Evolutionary conservation across 2,113 vertebrate genomes (phyloP).

Genomic region (Micromys minutus): DNA sequence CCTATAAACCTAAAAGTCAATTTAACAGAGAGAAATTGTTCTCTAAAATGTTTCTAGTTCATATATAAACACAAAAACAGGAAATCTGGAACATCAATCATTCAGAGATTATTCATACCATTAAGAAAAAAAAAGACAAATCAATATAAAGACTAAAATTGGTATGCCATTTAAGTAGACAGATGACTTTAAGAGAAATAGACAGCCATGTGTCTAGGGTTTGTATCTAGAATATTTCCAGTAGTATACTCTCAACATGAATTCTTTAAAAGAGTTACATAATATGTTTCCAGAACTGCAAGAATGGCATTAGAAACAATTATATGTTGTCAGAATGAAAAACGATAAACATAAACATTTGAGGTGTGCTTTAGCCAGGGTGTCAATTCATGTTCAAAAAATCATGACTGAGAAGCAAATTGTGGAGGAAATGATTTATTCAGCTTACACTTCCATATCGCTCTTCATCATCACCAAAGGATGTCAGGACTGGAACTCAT

Average conservation of each 20-base stretch:
- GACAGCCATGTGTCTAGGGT: not conserved
- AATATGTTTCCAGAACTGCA: not conserved
- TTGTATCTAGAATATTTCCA: not conserved
- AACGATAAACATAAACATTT: not conserved
- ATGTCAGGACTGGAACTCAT: no score
- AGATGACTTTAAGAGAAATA: slow-evolving; percentile 40
- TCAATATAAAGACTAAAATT: not conserved
- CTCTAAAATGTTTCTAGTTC: not conserved
- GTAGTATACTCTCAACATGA: not conserved
- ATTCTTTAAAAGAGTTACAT: slow-evolving; percentile 12
- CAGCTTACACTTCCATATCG: no score
- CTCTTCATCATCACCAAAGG: no score
- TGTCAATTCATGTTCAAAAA: no score
- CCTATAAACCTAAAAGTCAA: not conserved
- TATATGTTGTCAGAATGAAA: not conserved
- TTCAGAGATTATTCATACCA: not conserved
- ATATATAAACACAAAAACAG: not conserved
- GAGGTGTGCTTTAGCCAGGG: no score
- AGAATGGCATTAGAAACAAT: not conserved
- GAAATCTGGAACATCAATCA: not conserved
- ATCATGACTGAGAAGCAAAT: no score
- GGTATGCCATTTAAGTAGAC: slow-evolving; percentile 18
- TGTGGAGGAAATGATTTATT: no score
- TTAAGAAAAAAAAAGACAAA: slow-evolving; percentile 1
- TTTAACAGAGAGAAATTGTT: not conserved